phyloP scores from a whole-genome alignment of 2,113 vertebrate genomes.

The Carassius gibelio region DNA sequence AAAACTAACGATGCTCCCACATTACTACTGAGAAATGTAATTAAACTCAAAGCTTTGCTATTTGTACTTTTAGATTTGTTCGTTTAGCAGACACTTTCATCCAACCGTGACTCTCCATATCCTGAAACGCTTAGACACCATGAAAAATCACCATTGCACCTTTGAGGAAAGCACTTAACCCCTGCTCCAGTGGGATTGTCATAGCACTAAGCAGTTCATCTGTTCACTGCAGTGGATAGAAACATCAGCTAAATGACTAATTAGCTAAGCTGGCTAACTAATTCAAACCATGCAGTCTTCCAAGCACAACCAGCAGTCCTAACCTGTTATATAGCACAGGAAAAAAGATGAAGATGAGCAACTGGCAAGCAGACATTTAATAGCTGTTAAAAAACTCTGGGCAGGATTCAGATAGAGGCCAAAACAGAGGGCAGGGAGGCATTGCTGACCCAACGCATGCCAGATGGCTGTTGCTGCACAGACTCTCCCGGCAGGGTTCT shows the following conservation, averaged over 20 bases:
- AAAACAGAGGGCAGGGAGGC: constrained; percentile 18
- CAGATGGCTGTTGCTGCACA: constrained; percentile 47
- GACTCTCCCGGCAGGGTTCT: constrained; percentile 42
- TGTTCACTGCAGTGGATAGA: constrained; percentile 4
- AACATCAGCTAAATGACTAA: constrained; percentile 2
- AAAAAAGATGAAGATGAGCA: constrained; percentile 13
- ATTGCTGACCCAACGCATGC: constrained; percentile 29
- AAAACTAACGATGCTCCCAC: background rate
- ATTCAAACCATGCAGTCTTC: background rate
- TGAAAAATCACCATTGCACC: constrained; percentile 25
- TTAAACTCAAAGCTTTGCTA: background rate
- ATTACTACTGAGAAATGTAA: background rate
- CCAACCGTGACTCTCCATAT: background rate
- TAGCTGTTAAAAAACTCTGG: constrained; percentile 30
- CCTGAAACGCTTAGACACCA: background rate
- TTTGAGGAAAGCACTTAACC: constrained; percentile 18
- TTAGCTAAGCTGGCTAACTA: constrained; percentile 5
- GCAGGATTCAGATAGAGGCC: constrained; percentile 24
- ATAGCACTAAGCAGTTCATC: background rate
- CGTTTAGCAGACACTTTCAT: background rate
- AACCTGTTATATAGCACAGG: background rate
- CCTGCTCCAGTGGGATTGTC: constrained; percentile 13
- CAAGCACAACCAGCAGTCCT: background rate
- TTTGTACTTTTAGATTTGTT: background rate
- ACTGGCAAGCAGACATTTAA: background rate